Evolutionary conservation across 2,797 vertebrate genomes (phyloP).

Genomic region (Mus minutoides): DNA sequence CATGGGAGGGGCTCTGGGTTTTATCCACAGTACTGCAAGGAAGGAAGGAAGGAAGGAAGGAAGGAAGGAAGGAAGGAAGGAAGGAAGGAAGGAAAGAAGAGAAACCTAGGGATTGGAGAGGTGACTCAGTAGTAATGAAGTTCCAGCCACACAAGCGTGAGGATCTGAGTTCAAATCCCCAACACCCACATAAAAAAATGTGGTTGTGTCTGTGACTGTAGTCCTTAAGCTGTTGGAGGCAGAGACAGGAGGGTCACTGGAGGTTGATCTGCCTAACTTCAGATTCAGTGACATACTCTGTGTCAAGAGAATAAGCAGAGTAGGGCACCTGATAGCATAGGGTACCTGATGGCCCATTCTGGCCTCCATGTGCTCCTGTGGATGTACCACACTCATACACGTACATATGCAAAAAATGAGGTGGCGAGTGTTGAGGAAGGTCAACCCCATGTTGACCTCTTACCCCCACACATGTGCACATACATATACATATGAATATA

Average conservation of each 20-base stretch:
- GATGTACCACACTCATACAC: neutral
- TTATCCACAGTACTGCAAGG: neutral
- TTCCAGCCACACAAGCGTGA: neutral
- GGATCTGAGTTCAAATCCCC: neutral
- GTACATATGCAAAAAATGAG: neutral
- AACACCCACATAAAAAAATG: neutral
- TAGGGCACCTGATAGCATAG: neutral
- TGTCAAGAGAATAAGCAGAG: neutral
- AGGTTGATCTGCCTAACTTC: neutral
- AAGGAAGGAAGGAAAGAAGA: neutral
- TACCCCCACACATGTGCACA: neutral
- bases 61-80: neutral
- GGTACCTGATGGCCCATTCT: neutral
- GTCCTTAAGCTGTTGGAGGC: neutral
- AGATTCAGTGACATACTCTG: neutral
- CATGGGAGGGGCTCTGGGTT: too few relatives aligned
- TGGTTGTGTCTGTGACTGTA: neutral
- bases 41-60: neutral
- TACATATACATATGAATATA: neutral
- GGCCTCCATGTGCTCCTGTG: neutral
- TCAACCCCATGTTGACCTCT: neutral
- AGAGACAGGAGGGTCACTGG: neutral
- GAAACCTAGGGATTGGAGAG: neutral
- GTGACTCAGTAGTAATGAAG: neutral
- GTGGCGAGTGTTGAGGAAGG: neutral